Percentiles rank a stretch among this genome's conserved stretches.
These are phyloP conservation scores for Temnothorax curvispinosus DNA, from an alignment of 1,140 invertebrate genomes.

Conservation along the genomic window DNA sequence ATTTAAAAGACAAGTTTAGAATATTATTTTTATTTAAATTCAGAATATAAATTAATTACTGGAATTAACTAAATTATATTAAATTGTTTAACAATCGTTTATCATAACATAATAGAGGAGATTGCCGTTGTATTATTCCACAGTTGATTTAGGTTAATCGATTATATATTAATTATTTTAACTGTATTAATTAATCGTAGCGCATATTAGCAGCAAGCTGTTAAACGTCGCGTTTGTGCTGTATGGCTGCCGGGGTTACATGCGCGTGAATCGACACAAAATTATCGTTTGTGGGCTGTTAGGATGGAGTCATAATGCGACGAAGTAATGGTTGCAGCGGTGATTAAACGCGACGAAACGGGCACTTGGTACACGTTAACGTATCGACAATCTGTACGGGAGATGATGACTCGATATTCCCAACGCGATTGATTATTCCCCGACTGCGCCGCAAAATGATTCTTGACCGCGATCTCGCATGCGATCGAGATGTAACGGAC, in stretches of 20 bases:
- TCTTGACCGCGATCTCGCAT: conserved; percentile 51
- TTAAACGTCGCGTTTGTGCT: conserved; percentile 14
- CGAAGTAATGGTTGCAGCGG: conserved; percentile 64
- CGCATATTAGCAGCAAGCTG: conserved; percentile 5
- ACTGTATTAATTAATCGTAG: conserved; percentile 43
- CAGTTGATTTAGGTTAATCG: conserved; percentile 16
- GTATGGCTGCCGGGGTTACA: not conserved
- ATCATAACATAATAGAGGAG: not conserved
- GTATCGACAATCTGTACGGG: conserved; percentile 48
- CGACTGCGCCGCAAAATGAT: conserved; percentile 34
- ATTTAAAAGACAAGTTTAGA: not conserved
- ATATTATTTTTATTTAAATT: not conserved
- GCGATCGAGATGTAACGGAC: conserved; percentile 48
- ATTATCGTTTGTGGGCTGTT: conserved; percentile 29
- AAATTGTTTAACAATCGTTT: conserved; percentile 5
- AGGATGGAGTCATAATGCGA: conserved; percentile 65
- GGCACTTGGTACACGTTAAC: conserved; percentile 36
- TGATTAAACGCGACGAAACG: conserved; percentile 67
- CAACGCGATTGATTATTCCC: conserved; percentile 59
- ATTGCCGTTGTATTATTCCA: not conserved
- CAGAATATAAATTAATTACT: not conserved
- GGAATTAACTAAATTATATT: not conserved
- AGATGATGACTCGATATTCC: conserved; percentile 53
- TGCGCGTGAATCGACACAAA: conserved; percentile 17
- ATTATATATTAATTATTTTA: conserved; percentile 38